Evolutionary conservation across 1,140 invertebrate genomes (phyloP).

Genomic region (Globodera ellingtonae): DNA sequence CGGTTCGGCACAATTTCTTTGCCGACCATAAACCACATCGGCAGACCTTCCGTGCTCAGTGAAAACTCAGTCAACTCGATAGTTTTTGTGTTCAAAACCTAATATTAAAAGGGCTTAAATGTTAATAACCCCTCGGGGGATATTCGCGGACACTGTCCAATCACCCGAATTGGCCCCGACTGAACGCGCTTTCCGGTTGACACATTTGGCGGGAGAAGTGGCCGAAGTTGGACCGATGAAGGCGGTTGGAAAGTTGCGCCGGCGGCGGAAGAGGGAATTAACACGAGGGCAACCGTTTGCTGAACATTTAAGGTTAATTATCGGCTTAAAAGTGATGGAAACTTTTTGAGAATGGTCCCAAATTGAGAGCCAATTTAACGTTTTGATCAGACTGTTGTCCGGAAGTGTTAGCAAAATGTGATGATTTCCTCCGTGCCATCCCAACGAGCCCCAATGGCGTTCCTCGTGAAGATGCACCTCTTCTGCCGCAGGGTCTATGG

Average conservation of each 20-base stretch:
- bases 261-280: constrained; percentile 37
- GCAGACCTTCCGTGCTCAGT: constrained; percentile 45
- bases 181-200: constrained; percentile 8
- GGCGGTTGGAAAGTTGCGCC: constrained; percentile 55
- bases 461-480: background rate
- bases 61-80: constrained; percentile 58
- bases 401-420: constrained; percentile 59
- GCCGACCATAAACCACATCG: constrained; percentile 63
- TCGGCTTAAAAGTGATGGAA: background rate
- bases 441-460: constrained; percentile 36
- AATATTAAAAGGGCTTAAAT: background rate
- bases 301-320: constrained; percentile 2
- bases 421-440: constrained; percentile 60
- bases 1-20: constrained; percentile 61
- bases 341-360: constrained; percentile 54
- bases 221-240: constrained; percentile 44
- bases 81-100: constrained; percentile 62
- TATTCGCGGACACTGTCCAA: background rate
- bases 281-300: constrained; percentile 37
- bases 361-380: constrained; percentile 58
- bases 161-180: constrained; percentile 22
- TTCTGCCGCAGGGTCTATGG: background rate
- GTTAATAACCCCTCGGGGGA: background rate
- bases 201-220: constrained; percentile 23
- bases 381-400: constrained; percentile 43